These are phyloP conservation scores for Isaurus tuberculatus DNA, from an alignment of 92 coral and sea anemone genomes.

Conservation along the genomic window DNA sequence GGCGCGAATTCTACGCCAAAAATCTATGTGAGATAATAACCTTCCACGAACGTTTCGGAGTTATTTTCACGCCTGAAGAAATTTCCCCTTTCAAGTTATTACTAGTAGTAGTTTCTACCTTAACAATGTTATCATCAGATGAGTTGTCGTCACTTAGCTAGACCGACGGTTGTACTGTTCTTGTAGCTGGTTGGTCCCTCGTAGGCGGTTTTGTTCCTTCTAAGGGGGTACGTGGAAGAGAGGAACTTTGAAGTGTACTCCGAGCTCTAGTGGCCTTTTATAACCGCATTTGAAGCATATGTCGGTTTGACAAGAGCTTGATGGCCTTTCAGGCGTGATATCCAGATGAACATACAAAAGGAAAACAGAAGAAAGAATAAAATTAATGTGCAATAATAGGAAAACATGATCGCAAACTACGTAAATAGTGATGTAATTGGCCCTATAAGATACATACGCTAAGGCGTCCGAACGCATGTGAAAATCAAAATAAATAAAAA, in stretches of 20 bases:
- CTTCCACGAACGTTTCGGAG: slow-evolving; percentile 25
- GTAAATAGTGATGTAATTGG: too few species aligned
- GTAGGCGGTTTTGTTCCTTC: too few species aligned
- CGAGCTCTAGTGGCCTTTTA: slow-evolving; percentile 1
- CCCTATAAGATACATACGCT: background rate
- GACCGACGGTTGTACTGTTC: too few species aligned
- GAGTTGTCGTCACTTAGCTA: too few species aligned
- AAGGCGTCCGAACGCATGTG: background rate
- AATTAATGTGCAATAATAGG: slow-evolving; percentile 3
- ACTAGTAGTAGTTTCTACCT: background rate
- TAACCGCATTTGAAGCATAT: too few species aligned
- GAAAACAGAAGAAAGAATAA: background rate
- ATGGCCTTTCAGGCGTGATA: slow-evolving; percentile 7
- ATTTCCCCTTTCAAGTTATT: background rate
- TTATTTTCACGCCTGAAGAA: background rate
- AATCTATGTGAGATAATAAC: slow-evolving; percentile 9
- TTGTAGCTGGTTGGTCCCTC: background rate
- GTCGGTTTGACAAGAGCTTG: too few species aligned
- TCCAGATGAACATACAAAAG: background rate
- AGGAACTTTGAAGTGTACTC: background rate
- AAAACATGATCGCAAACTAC: background rate
- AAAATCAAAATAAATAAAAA: background rate
- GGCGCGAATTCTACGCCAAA: slow-evolving; percentile 20
- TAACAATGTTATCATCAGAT: too few species aligned
- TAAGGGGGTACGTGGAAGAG: background rate